Evolutionary conservation across 2,113 vertebrate genomes (phyloP), one percentile per base, ranked within the genome.

Genomic region (Oncorhynchus kisutch): DNA sequence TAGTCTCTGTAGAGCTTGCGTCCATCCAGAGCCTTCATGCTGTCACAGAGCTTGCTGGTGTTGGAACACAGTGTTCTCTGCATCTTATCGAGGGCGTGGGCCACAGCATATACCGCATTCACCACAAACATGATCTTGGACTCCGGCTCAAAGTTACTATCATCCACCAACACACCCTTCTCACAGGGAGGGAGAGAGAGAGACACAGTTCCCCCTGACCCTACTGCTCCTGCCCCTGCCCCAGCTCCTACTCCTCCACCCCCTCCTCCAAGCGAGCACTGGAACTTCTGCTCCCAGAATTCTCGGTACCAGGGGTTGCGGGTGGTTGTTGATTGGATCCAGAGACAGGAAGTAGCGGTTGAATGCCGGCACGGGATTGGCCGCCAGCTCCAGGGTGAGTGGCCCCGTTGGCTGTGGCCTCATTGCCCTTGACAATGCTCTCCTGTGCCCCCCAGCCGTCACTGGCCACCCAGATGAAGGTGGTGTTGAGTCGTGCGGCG

Each of bases 111-210:
- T 25, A 99, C 98, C 0, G 98, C 98, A 0, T 99, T 99, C 72
- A 99, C 95, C 70, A 99, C 98, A 83, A 99, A 99, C 98, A 99
- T 99, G 88, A 99, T 99, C 90, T 99, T 99, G 74, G 98, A 98
- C 86, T 99, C 97, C 9, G 98, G 98, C 75, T 99, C 97, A 0
- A 99, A 99, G 84, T 95, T 96, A 67, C 88, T 94, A 70, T 95
- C 94, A 90, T 97, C 95, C 70, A 98, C 94, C 16, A 89, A 90
- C 87, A 98, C 87, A 82, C 94, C 93, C 77, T 93, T 94, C 54
- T 96, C 96, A 67, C 98, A 99, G 0, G 84, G 60, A 1, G 91
- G 95, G 67, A 81, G 86, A 22, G 93, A 90, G 0, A 85, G 85
- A 1, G 87, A 87, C 76, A 54, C 78, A 0, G 72, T 78, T 49